Percentiles rank a stretch among this genome's conserved stretches.
phyloP scores from a whole-genome alignment of 2,888 invertebrate species.

The Pristionchus maxplancki region DNA sequence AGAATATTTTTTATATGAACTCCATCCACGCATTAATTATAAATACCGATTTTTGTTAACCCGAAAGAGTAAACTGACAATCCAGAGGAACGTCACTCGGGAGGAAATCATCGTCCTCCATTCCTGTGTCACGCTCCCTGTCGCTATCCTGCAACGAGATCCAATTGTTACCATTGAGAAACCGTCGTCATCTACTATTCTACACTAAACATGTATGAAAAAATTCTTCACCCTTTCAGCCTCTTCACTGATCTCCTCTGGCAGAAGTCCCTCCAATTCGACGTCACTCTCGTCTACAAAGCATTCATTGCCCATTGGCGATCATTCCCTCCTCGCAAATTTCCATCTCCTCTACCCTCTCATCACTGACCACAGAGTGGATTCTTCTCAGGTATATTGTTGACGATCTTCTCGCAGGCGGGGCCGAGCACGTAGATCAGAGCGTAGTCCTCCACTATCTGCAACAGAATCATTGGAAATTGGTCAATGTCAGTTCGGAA shows the following conservation, averaged over 20 bases:
- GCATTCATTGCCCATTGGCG: background rate
- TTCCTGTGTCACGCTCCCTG: slow-evolving; percentile 14
- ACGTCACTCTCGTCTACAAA: slow-evolving; percentile 71
- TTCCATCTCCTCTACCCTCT: background rate
- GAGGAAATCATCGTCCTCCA: slow-evolving; percentile 56
- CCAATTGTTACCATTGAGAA: background rate
- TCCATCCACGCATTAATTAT: background rate
- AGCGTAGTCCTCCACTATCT: slow-evolving; percentile 61
- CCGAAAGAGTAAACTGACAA: slow-evolving; percentile 49
- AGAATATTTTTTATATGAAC: too few species aligned
- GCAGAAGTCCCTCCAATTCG: slow-evolving; percentile 73
- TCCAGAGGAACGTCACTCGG: slow-evolving; percentile 53
- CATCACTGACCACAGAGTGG: slow-evolving; percentile 69
- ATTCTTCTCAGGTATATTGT: slow-evolving; percentile 73
- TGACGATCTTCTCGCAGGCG: slow-evolving; percentile 67
- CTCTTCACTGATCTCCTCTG: slow-evolving; percentile 58
- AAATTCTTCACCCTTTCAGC: slow-evolving; percentile 35
- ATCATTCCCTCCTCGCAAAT: too few species aligned
- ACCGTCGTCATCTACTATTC: background rate
- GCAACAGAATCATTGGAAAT: background rate
- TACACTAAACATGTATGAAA: background rate
- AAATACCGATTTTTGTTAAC: slow-evolving; percentile 55
- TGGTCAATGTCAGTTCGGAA: too few species aligned
- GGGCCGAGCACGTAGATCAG: slow-evolving; percentile 73
- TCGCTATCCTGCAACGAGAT: slow-evolving; percentile 35